Percentiles rank a stretch among this genome's conserved stretches.
Conservation (phyloP, 2,113 vertebrate genomes). For the Abramis brama region DNA sequence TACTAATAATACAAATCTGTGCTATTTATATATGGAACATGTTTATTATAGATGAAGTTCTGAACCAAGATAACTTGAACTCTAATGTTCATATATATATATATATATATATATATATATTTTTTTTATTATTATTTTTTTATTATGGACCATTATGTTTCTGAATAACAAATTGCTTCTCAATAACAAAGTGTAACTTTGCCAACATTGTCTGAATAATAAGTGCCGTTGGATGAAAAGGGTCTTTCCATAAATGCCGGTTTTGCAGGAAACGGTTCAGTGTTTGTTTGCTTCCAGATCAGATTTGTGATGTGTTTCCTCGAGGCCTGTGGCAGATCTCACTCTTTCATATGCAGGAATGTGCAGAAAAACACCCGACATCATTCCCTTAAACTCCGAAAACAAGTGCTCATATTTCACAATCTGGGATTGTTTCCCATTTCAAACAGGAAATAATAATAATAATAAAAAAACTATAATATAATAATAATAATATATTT, state of each 20-base stretch:
- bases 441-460: too few species aligned
- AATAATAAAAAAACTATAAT: too few species aligned
- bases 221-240: neutral
- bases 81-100: neutral
- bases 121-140: too few species aligned
- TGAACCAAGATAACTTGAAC: neutral
- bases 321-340: constrained; percentile 1
- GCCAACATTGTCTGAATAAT: neutral
- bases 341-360: constrained; percentile 41
- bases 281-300: neutral
- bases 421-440: too few species aligned
- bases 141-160: neutral
- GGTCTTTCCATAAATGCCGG: neutral
- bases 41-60: neutral
- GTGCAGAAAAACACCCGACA: neutral
- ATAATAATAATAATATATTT: too few species aligned
- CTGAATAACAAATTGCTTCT: neutral
- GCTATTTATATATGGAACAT: neutral
- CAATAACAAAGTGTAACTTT: neutral
- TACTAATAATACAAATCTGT: neutral
- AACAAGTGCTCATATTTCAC: neutral
- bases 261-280: neutral
- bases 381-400: neutral
- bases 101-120: too few species aligned
- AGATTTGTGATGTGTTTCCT: constrained; percentile 12